Evolutionary conservation across 1,140 invertebrate species (phyloP), one percentile per base, ranked within the genome.

Genomic region (Bathynomus jamesi): DNA sequence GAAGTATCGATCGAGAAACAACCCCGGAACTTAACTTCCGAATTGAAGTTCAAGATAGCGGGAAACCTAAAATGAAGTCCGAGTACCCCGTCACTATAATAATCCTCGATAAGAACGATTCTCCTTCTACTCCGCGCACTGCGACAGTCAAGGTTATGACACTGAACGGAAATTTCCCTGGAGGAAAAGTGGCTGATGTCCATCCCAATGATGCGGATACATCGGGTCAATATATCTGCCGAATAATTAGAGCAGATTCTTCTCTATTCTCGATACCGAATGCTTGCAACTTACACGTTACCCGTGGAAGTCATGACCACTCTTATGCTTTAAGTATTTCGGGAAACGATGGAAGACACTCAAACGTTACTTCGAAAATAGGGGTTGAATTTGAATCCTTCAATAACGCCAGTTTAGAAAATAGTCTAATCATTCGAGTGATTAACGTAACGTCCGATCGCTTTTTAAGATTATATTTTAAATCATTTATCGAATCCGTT

Each of bases 31-130:
- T 93, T 72, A 87, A 90, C 82, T 84, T 93, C 62, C 78, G 89
- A 28, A 84, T 98, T 62, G 89, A 95, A 82, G 92, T 96, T 7
- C 89, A 90, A 82, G 95, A 98, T 80, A 93, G 89, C 76, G 95
- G 95, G 0, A 86, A 84, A 24, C 94, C 94, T 0, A 86, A 87
- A 76, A 90, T 93, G 87, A 88, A 85, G 78, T 90, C 90, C 8
- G 88, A 90, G 77, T 90, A 91, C 78, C 84, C 85, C 11, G 85
- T 95, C 21, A 87, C 85, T 10, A 88, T 98, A 27, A 86, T 88
- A 53, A 87, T 98, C 3, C 80, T 89, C 4, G 95, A 98, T 82
- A 89, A 93, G 81, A 97, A 98, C 82, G 95, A 97, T 79, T 94
- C 89, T 80, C 93, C 94, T 4, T 95, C 94, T 0, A 88, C 87